A percentile compares a stretch with the other conserved stretches of the same genome.
Evolutionary conservation across 2,113 vertebrate genomes (phyloP).

Genomic region (Neofelis nebulosa): DNA sequence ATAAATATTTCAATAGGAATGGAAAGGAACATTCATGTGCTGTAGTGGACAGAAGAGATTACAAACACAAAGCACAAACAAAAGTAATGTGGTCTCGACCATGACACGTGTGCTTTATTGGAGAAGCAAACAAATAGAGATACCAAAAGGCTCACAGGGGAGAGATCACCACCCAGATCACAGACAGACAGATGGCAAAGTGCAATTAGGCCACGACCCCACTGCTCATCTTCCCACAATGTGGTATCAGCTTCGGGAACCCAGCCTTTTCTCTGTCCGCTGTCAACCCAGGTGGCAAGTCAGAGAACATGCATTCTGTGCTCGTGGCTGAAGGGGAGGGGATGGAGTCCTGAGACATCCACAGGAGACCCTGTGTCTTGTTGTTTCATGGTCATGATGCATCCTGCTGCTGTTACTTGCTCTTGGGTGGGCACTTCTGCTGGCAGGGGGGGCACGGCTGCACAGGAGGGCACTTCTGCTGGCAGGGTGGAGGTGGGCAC

Average conservation of each 20-base stretch:
- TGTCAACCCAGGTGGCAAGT: neutral
- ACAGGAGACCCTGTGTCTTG: neutral
- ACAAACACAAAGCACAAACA: neutral
- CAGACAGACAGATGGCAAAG: neutral
- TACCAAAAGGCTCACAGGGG: neutral
- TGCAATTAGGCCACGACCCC: rapidly evolving
- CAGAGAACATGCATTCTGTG: neutral
- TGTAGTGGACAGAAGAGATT: neutral
- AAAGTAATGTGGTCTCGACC: neutral
- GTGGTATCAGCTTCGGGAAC: neutral
- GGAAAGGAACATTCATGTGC: neutral
- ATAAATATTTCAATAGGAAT: neutral
- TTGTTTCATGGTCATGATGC: neutral
- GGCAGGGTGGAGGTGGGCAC: neutral
- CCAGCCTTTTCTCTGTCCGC: neutral
- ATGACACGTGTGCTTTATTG: neutral
- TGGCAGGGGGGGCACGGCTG: neutral
- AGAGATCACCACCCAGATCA: neutral
- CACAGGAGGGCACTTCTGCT: neutral
- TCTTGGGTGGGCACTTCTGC: neutral
- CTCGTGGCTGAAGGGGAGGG: neutral
- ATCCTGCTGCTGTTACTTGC: neutral
- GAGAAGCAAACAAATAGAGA: neutral
- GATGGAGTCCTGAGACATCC: neutral
- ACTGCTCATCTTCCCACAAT: neutral